Evolutionary conservation across 2,797 vertebrate genomes (phyloP), one percentile per base, ranked within the genome.

Genomic region (Iguana delicatissima): DNA sequence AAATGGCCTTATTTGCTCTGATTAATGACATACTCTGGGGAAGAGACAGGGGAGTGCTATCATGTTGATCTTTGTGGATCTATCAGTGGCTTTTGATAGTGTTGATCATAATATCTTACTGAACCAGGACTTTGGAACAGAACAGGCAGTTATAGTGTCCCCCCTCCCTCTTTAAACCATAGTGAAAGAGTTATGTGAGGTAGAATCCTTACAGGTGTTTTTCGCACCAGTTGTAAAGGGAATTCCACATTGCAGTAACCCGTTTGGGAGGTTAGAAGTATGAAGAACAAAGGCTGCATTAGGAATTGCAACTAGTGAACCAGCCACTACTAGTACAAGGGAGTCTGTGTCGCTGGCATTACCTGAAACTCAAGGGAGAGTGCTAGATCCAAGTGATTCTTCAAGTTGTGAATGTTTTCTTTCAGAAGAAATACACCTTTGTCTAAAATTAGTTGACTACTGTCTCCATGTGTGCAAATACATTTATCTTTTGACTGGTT

Each of bases 121-220:
- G 42, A 3, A 42, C 42, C 42, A 42, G 42, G 42, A 42, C 42
- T 42, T 42, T 42, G 42, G 42, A 42, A 42, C 42, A 42, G 42
- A 42, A 42, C 42, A 42, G 42, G 42, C 42, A 42, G 1, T 42
- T 42, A 42, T 42, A 42, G 42, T 42, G 42, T 42, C 42, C 42
- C 3, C 42, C 42, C 42, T 42, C 42, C 42, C 42, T 38, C 26
- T 42, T 67, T 55, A 55, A 7, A 1, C 10, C 14, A 22, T 16
- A 50, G 38, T 16, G 24, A 46, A 26, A 64, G 22, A 84, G 35
- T n/a, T 84, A 35, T 69, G 13, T 14, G 24, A 64, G 32, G 72
- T 82, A 89, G 73, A 52, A 73, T 73, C 35, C 18, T 57, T 88
- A n/a, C 64, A n/a, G 4, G 9, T 87, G 42, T 87, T 72, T 52